phyloP scores from a whole-genome alignment of 2,797 vertebrate species.

The Bucorvus abyssinicus region DNA sequence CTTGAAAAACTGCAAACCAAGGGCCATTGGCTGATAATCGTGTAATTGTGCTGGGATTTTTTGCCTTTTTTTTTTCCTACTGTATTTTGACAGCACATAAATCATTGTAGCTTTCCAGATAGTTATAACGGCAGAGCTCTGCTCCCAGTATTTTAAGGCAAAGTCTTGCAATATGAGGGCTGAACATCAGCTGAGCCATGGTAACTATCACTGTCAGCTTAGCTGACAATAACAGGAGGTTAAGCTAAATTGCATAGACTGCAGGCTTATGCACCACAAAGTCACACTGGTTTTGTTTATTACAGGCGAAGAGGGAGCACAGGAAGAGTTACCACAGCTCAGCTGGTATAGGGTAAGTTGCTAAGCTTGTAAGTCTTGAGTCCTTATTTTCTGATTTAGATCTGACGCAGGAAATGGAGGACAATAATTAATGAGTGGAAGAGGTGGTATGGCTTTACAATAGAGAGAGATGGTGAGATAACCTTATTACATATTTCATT shows the following conservation, averaged over 20 bases:
- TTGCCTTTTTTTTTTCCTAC: background rate
- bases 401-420: conserved; percentile 55
- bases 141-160: conserved; percentile 13
- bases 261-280: background rate
- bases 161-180: background rate
- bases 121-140: background rate
- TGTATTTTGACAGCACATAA: conserved; percentile 11
- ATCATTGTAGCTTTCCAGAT: background rate
- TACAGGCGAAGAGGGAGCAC: background rate
- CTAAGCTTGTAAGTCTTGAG: conserved; percentile 27
- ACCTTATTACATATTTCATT: conserved; percentile 52
- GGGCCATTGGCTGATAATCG: conserved; percentile 8
- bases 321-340: conserved; percentile 4
- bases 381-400: conserved; percentile 47
- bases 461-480: conserved; percentile 58
- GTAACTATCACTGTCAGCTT: background rate
- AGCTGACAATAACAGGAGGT: background rate
- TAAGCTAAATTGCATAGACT: background rate
- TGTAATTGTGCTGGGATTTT: background rate
- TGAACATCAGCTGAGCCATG: background rate
- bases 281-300: conserved; percentile 10
- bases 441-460: conserved; percentile 50
- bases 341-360: conserved; percentile 15
- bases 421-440: conserved; percentile 65
- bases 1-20: conserved; percentile 48